These are phyloP conservation scores for Eupristina koningsbergeri DNA, from an alignment of 1,140 invertebrate species.

Conservation along the genomic window DNA sequence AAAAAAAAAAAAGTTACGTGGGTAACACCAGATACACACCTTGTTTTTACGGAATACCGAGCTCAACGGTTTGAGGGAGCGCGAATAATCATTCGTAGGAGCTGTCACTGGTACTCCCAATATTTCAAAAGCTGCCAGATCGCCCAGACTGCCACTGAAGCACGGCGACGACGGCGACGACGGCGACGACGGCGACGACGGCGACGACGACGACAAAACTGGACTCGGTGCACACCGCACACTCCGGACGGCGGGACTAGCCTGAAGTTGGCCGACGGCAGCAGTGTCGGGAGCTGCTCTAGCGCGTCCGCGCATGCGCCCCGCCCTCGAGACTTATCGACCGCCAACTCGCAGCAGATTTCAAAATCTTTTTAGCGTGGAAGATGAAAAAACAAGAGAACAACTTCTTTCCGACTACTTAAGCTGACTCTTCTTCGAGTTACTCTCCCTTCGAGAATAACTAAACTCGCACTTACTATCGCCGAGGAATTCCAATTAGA, in stretches of 20 bases:
- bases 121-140: neutral
- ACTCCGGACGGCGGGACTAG: neutral
- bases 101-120: neutral
- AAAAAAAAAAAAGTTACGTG: neutral
- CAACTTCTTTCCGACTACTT: neutral
- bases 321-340: constrained; percentile 39
- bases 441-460: neutral
- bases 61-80: neutral
- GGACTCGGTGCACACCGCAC: neutral
- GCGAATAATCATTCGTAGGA: neutral
- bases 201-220: neutral
- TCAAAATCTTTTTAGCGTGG: constrained; percentile 3
- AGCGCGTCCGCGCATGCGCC: constrained; percentile 18
- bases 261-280: constrained; percentile 14
- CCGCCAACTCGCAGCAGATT: constrained; percentile 24
- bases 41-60: neutral
- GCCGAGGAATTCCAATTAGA: constrained; percentile 6
- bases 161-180: no score
- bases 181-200: no score
- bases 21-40: neutral
- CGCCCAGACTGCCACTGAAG: neutral
- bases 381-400: neutral
- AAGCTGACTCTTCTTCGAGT: neutral
- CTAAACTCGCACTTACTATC: neutral
- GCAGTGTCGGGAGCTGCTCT: neutral